These are phyloP conservation scores for Embiotoca jacksoni DNA, from an alignment of 2,113 vertebrate genomes.

Conservation along the genomic window DNA sequence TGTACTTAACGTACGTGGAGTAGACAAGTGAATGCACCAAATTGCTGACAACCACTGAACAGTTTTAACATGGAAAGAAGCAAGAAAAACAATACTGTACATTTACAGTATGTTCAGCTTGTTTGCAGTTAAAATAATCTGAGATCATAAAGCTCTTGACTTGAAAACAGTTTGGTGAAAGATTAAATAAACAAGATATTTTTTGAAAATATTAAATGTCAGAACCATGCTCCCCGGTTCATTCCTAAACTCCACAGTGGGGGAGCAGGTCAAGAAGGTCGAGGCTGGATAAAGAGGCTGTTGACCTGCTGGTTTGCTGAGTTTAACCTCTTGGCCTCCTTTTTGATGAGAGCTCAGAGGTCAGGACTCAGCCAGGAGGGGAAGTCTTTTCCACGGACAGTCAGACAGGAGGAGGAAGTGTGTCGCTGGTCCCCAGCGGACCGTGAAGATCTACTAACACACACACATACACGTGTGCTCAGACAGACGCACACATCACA, in stretches of 20 bases:
- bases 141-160: not conserved
- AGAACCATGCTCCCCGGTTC: constrained; percentile 2
- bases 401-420: constrained; percentile 54
- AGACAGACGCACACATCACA: not conserved
- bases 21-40: no score
- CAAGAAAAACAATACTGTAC: no score
- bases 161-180: not conserved
- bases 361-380: constrained; percentile 54
- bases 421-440: constrained; percentile 36
- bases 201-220: constrained; percentile 4
- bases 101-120: no score
- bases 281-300: constrained; percentile 59
- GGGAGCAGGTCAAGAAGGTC: not conserved
- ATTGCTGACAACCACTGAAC: no score
- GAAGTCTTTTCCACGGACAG: constrained; percentile 37
- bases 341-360: constrained; percentile 63
- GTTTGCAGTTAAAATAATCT: no score
- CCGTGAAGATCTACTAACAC: constrained; percentile 18
- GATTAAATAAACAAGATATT: not conserved
- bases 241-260: constrained; percentile 17
- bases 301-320: constrained; percentile 71
- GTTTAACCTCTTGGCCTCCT: constrained; percentile 73
- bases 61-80: no score
- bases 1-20: no score
- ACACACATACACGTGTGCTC: not conserved